A percentile compares a stretch with the other conserved stretches of the same genome.
Evolutionary conservation across 92 coral and sea anemone species (phyloP).

Genomic region (Porites rus): DNA sequence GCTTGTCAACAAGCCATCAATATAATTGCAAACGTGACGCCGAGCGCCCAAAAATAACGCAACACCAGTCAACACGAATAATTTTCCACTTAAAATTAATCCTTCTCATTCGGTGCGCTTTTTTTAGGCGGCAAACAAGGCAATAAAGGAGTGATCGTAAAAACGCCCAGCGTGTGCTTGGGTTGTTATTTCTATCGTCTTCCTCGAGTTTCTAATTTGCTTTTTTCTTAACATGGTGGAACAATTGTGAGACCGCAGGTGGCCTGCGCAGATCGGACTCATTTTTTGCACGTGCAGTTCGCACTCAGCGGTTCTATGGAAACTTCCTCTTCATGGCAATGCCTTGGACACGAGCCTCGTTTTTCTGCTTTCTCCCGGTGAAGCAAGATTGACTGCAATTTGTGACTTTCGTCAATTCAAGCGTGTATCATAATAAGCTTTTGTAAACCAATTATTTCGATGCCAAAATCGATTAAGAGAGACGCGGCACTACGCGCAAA

Average conservation of each 20-base stretch:
- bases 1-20: constrained; percentile 84
- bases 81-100: constrained; percentile 35
- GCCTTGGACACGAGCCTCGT: constrained; percentile 53
- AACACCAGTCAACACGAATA: constrained; percentile 32
- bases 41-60: constrained; percentile 59
- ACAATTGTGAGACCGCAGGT: constrained; percentile 74
- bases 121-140: constrained; percentile 15
- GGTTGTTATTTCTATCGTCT: constrained; percentile 30
- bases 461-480: constrained; percentile 63
- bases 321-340: constrained; percentile 37
- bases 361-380: constrained; percentile 66
- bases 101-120: constrained; percentile 28
- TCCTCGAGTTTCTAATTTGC: constrained; percentile 6
- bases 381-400: constrained; percentile 51
- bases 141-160: constrained; percentile 18
- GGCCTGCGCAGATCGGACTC: constrained; percentile 60
- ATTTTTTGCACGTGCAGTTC: constrained; percentile 64
- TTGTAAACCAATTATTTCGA: constrained; percentile 96
- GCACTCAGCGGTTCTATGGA: constrained; percentile 48
- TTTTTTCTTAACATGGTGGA: constrained; percentile 14
- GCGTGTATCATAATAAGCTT: constrained; percentile 77
- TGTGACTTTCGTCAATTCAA: constrained; percentile 64
- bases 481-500: not conserved
- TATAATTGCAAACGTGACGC: constrained; percentile 81
- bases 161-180: constrained; percentile 35